A percentile compares a stretch with the other conserved stretches of the same genome.
phyloP scores from a whole-genome alignment of 2,113 vertebrate genomes.

The Arothron firmamentum region DNA sequence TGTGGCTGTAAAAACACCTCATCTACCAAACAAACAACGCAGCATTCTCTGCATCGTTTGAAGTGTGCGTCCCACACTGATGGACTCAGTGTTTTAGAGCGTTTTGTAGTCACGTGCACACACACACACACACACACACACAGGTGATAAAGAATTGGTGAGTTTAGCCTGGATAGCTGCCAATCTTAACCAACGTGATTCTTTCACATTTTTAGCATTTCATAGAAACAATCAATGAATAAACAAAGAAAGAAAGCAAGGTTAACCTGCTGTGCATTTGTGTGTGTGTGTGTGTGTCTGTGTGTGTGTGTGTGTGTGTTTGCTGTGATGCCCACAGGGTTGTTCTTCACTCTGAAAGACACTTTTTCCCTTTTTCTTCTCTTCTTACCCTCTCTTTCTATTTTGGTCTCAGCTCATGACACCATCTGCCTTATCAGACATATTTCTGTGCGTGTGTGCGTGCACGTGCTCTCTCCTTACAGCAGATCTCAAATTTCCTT shows the following conservation, averaged over 20 bases:
- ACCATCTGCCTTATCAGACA: slow-evolving; percentile 34
- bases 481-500: background rate
- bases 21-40: too few relatives aligned
- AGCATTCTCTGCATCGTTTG: too few relatives aligned
- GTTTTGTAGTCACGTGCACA: too few relatives aligned
- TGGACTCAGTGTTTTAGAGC: too few relatives aligned
- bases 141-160: too few relatives aligned
- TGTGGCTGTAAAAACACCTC: too few relatives aligned
- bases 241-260: background rate
- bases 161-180: too few relatives aligned
- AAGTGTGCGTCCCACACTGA: too few relatives aligned
- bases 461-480: background rate
- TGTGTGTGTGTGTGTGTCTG: background rate
- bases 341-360: slow-evolving; percentile 35
- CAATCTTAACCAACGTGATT: too few relatives aligned
- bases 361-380: slow-evolving; percentile 5
- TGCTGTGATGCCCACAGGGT: slow-evolving; percentile 36
- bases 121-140: too few relatives aligned
- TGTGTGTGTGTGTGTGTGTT: background rate
- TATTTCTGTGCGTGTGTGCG: slow-evolving; percentile 7
- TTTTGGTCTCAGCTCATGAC: slow-evolving; percentile 34
- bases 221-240: background rate
- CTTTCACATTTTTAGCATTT: too few relatives aligned
- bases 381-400: slow-evolving; percentile 23
- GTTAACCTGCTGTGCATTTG: background rate